Conservation (phyloP, 2,113 vertebrate species). For the human (Homo sapiens) region DNA sequence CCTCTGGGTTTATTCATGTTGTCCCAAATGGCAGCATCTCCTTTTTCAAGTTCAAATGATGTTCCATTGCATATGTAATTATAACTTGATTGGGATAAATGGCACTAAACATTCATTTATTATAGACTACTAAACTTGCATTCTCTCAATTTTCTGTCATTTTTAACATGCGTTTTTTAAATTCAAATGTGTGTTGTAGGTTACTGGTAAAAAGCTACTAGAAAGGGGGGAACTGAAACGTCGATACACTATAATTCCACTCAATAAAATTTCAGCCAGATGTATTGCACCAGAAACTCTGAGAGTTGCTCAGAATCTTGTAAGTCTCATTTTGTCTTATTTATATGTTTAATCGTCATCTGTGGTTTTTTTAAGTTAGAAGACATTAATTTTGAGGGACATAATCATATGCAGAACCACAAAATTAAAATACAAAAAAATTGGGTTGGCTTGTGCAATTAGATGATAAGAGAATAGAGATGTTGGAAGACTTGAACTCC, state of each 20-base stretch:
- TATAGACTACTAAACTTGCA: slow-evolving; percentile 9
- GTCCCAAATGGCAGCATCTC: background rate
- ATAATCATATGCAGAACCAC: background rate
- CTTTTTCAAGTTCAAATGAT: background rate
- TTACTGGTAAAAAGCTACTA: slow-evolving; percentile 94
- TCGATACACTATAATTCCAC: slow-evolving; percentile 95
- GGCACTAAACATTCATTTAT: background rate
- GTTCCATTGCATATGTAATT: background rate
- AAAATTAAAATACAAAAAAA: background rate
- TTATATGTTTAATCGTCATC: background rate
- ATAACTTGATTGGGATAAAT: background rate
- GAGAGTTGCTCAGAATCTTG: slow-evolving; percentile 89
- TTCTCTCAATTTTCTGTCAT: slow-evolving; percentile 30
- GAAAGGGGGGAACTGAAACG: slow-evolving; percentile 93
- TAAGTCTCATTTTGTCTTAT: slow-evolving; percentile 79
- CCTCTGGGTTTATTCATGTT: background rate
- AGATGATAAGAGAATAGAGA: background rate
- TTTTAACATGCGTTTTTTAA: background rate
- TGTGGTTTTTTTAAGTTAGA: background rate
- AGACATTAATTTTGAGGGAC: background rate
- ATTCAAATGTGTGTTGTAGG: slow-evolving; percentile 82
- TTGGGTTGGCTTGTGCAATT: background rate
- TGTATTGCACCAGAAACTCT: slow-evolving; percentile 85
- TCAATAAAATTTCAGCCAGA: slow-evolving; percentile 95
- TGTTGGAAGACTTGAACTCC: slow-evolving; percentile 3